These are phyloP conservation scores for Melanocharis versteri DNA, from an alignment of 2,113 vertebrate species.

Conservation along the genomic window DNA sequence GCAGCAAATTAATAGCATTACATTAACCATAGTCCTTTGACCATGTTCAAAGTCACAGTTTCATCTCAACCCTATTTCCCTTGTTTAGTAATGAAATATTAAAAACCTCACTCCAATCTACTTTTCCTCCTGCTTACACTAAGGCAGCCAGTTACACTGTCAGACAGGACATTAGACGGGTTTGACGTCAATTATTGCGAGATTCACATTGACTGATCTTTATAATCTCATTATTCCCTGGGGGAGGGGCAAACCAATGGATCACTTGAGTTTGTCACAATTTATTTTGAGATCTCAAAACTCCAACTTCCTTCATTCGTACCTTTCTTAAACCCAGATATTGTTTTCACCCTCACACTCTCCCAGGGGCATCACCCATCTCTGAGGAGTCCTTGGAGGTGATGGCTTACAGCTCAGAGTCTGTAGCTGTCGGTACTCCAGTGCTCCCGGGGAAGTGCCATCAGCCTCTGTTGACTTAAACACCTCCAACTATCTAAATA, in stretches of 20 bases:
- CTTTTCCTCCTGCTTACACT: not conserved
- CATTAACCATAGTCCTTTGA: not conserved
- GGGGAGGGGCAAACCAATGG: not conserved
- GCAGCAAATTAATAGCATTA: not conserved
- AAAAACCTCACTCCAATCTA: not conserved
- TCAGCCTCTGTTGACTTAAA: not conserved
- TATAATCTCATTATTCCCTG: not conserved
- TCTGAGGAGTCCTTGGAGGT: not conserved
- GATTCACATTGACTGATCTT: not conserved
- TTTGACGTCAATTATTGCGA: not conserved
- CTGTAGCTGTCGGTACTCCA: not conserved
- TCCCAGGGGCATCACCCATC: not conserved
- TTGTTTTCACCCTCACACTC: not conserved
- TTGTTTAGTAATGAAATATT: not conserved
- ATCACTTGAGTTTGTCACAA: not conserved
- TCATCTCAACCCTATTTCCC: not conserved
- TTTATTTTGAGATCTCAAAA: not conserved
- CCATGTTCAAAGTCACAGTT: not conserved
- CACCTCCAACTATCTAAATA: not conserved
- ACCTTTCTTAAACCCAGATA: not conserved
- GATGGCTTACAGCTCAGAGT: not conserved
- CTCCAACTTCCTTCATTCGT: not conserved
- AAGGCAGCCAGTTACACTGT: not conserved
- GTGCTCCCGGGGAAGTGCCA: not conserved
- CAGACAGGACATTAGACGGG: not conserved